Conservation (phyloP, 2,113 vertebrate species). For the Melanerpes formicivorus region DNA sequence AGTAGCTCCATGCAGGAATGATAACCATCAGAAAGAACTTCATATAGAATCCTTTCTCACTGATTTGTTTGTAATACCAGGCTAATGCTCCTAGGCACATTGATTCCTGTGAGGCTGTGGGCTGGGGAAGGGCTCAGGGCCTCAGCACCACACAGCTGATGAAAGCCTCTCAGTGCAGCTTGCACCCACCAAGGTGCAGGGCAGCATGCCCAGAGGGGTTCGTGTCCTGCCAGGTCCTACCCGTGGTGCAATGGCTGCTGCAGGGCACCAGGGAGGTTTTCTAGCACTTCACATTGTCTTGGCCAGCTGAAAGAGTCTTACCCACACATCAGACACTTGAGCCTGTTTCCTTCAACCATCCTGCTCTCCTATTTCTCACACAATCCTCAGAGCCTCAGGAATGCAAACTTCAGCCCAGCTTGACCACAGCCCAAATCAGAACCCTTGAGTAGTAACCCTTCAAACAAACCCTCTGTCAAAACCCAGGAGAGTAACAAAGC, state of each 20-base stretch:
- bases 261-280: conserved; percentile 39
- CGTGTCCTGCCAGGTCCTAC: not conserved
- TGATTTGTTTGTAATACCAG: conserved; percentile 58
- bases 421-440: conserved; percentile 10
- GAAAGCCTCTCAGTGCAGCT: conserved; percentile 19
- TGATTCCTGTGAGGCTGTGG: conserved; percentile 9
- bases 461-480: not conserved
- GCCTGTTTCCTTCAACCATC: not conserved
- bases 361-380: not conserved
- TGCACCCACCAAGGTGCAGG: not conserved
- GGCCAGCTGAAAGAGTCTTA: not conserved
- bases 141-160: not conserved
- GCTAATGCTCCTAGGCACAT: conserved; percentile 65
- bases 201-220: not conserved
- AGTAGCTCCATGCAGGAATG: conserved; percentile 26
- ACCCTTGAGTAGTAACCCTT: not conserved
- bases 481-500: conserved; percentile 33
- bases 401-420: conserved; percentile 20
- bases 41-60: conserved; percentile 63
- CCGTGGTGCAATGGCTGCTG: conserved; percentile 19
- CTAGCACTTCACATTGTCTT: conserved; percentile 51
- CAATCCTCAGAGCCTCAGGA: conserved; percentile 6
- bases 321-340: conserved; percentile 13
- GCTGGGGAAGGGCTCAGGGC: conserved; percentile 36
- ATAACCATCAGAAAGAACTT: conserved; percentile 63